These are phyloP conservation scores for Aleiodes sp. DNA, from an alignment of 1,140 invertebrate genomes.

Conservation along the genomic window DNA sequence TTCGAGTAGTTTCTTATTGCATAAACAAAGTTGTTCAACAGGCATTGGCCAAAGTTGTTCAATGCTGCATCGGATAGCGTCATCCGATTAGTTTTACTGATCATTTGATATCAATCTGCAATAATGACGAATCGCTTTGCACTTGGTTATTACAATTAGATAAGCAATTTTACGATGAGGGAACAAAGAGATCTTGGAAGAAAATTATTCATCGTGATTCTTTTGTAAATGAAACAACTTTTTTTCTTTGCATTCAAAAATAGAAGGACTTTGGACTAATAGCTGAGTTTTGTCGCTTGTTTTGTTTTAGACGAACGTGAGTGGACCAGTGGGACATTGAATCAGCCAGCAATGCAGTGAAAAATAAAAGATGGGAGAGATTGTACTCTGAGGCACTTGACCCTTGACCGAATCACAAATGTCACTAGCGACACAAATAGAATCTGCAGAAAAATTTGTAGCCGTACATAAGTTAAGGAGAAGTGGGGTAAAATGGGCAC, in stretches of 20 bases:
- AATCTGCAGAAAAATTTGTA: background rate
- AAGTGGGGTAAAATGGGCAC: too few species aligned
- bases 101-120: background rate
- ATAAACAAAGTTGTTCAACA: conserved; percentile 22
- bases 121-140: background rate
- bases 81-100: background rate
- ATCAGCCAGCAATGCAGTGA: conserved; percentile 47
- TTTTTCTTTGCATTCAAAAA: background rate
- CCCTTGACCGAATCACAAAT: background rate
- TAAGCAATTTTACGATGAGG: background rate
- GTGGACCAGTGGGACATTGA: conserved; percentile 58
- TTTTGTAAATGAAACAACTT: background rate
- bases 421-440: background rate
- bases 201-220: background rate
- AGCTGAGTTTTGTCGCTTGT: background rate
- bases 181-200: background rate
- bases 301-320: conserved; percentile 33
- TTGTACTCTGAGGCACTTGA: conserved; percentile 1
- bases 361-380: conserved; percentile 31
- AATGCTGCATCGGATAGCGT: too few species aligned
- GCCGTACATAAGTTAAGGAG: too few species aligned
- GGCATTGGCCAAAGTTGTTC: conserved; percentile 12
- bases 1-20: conserved; percentile 9
- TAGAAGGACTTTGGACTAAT: conserved; percentile 10
- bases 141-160: background rate